Conservation (phyloP, 2,797 vertebrate species). For the Darevskia mixta region DNA sequence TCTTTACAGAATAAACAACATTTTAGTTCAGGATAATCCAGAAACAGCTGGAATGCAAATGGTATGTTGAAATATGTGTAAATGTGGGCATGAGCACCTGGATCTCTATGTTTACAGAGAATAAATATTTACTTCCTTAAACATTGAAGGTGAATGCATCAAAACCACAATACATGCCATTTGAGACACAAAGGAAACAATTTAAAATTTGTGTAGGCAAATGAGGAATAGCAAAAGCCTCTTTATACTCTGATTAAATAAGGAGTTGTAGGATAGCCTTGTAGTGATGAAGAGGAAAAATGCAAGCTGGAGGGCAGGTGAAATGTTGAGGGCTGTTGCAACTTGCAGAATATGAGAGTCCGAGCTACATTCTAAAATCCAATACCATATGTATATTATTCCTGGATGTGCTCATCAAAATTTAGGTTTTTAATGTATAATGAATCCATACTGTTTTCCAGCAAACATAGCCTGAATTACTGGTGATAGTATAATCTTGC, state of each 20-base stretch:
- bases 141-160: not conserved
- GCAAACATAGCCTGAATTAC: not conserved
- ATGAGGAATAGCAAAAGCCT: not conserved
- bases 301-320: not conserved
- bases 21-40: slow-evolving; percentile 9
- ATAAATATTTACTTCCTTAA: not conserved
- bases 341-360: not conserved
- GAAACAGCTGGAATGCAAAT: not conserved
- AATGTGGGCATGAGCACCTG: not conserved
- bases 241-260: not conserved
- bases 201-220: not conserved
- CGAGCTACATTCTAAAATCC: not conserved
- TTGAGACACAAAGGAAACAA: not conserved
- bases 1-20: slow-evolving; percentile 17
- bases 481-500: not conserved
- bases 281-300: not conserved
- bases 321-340: not conserved
- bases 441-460: not conserved
- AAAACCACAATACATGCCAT: not conserved
- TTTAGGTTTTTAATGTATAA: not conserved
- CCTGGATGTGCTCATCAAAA: not conserved
- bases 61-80: not conserved
- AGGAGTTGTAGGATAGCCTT: not conserved
- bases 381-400: not conserved
- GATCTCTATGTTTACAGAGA: not conserved